Conservation (phyloP, 2,888 invertebrate species). For the Pammene aurita region DNA sequence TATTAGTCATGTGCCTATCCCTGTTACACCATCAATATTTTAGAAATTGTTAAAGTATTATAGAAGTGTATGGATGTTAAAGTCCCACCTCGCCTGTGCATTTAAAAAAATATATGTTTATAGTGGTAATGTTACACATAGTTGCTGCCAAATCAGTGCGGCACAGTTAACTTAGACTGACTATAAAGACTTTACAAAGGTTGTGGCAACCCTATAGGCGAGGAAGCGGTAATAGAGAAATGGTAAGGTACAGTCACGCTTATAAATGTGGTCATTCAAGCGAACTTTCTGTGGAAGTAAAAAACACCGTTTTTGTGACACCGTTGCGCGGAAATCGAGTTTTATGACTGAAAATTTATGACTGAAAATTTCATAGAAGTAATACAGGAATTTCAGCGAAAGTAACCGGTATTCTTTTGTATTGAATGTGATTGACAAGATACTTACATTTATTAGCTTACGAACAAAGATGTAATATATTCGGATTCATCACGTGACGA, state of each 20-base stretch:
- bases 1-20: too few species aligned
- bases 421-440: neutral
- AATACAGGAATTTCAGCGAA: neutral
- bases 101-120: too few species aligned
- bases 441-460: neutral
- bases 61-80: too few species aligned
- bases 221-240: conserved; percentile 13
- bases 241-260: conserved; percentile 18
- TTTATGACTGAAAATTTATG: neutral
- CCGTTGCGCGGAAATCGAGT: neutral
- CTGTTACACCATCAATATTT: too few species aligned
- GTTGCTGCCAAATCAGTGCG: too few species aligned
- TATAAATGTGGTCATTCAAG: conserved; percentile 4
- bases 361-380: neutral
- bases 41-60: too few species aligned
- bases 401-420: neutral
- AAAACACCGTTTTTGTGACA: conserved; percentile 3
- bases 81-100: too few species aligned
- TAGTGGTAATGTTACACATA: too few species aligned
- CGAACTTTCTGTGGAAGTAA: conserved; percentile 1
- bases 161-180: too few species aligned
- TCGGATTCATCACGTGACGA: too few species aligned
- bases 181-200: neutral
- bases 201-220: conserved; percentile 20
- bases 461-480: too few species aligned